Conservation (phyloP, 2,888 invertebrate genomes). For the Altica lythri region DNA sequence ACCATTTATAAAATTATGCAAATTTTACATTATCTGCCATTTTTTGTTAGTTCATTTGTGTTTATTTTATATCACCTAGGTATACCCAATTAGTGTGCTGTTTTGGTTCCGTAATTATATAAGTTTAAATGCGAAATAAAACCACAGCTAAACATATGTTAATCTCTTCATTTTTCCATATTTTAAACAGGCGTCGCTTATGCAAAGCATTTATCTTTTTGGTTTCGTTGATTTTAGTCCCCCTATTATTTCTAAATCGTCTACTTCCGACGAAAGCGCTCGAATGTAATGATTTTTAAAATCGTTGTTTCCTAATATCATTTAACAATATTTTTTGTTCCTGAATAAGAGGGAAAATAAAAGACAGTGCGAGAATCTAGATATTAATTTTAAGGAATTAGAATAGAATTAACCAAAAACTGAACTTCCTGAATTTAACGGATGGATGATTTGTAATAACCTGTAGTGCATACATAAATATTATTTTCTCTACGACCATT, state of each 20-base stretch:
- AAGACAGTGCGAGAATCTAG: not conserved
- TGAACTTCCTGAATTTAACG: too few relatives aligned
- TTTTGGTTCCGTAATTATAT: too few relatives aligned
- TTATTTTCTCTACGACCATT: too few relatives aligned
- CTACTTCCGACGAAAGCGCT: conserved; percentile 37
- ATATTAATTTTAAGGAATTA: not conserved
- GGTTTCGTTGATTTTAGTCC: conserved; percentile 30
- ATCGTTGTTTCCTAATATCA: conserved; percentile 47
- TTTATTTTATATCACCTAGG: too few relatives aligned
- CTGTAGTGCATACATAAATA: too few relatives aligned
- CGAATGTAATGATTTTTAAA: conserved; percentile 45
- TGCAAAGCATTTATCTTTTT: conserved; percentile 10
- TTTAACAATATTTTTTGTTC: conserved; percentile 36
- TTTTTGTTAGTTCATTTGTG: too few relatives aligned
- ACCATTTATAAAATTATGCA: too few relatives aligned
- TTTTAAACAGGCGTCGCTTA: not conserved
- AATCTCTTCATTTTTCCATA: not conserved
- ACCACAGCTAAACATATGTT: not conserved
- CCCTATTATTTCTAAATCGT: conserved; percentile 34
- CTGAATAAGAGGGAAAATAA: conserved; percentile 10
- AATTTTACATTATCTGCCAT: too few relatives aligned
- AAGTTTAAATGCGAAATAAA: too few relatives aligned
- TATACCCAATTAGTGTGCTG: too few relatives aligned
- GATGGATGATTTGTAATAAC: too few relatives aligned
- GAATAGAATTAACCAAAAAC: too few relatives aligned